These are phyloP conservation scores for Saimiri boliviensis DNA, from an alignment of 2,113 vertebrate species.

Conservation along the genomic window DNA sequence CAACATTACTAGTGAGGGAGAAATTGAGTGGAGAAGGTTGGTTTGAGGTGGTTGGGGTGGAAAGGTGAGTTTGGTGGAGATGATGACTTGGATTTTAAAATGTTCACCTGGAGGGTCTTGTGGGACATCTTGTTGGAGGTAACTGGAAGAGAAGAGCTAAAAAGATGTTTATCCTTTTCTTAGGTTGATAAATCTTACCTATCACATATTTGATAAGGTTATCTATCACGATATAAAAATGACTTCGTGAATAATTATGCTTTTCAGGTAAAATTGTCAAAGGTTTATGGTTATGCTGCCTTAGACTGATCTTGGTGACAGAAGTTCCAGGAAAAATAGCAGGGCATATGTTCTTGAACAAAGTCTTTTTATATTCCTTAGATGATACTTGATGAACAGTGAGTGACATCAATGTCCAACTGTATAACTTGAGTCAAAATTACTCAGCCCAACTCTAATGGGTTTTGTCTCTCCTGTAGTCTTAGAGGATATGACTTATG, in stretches of 20 bases:
- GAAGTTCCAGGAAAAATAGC: slow-evolving; percentile 1
- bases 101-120: not conserved
- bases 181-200: not conserved
- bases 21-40: not conserved
- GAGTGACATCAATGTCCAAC: not conserved
- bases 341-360: not conserved
- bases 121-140: not conserved
- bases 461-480: not conserved
- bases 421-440: not conserved
- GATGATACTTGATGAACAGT: not conserved
- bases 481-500: not conserved
- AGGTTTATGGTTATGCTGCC: not conserved
- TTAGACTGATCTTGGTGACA: not conserved
- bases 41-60: not conserved
- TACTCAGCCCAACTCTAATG: not conserved
- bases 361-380: not conserved
- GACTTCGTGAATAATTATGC: not conserved
- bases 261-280: not conserved
- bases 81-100: not conserved
- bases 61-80: not conserved
- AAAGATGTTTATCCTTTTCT: not conserved
- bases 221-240: not conserved
- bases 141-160: not conserved
- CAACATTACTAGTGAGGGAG: not conserved
- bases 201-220: not conserved